These are phyloP conservation scores for Tethya wilhelma DNA, from an alignment of 37 sponge, comb jelly and placozoan species.

Conservation along the genomic window DNA sequence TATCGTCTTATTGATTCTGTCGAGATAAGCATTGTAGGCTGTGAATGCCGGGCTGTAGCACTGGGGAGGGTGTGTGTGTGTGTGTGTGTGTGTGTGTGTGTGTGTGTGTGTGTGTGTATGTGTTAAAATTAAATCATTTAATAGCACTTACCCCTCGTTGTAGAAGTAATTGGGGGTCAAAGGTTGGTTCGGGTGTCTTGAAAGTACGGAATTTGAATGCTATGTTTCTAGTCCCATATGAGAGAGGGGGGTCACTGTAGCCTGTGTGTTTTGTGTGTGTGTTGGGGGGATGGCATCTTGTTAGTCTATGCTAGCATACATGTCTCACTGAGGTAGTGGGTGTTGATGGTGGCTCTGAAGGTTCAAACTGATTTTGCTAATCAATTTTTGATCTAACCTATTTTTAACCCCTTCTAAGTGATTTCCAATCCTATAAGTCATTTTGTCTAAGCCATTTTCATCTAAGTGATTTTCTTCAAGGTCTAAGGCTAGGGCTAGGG, in stretches of 20 bases:
- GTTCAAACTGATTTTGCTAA: too few relatives aligned
- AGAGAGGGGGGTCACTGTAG: background rate
- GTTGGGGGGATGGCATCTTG: too few relatives aligned
- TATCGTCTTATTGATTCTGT: slow-evolving; percentile 23
- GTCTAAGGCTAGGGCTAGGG: too few relatives aligned
- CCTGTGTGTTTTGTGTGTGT: too few relatives aligned
- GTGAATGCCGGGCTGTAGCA: slow-evolving; percentile 55
- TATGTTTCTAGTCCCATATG: background rate
- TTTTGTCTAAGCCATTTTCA: too few relatives aligned
- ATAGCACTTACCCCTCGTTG: background rate
- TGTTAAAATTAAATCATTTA: too few relatives aligned
- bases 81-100: slow-evolving; percentile 3
- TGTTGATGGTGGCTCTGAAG: background rate
- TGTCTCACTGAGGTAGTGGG: background rate
- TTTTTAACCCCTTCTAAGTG: too few relatives aligned
- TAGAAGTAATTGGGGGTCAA: background rate
- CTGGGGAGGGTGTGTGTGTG: too few relatives aligned
- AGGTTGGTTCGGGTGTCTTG: background rate
- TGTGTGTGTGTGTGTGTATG: too few relatives aligned
- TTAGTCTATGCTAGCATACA: background rate
- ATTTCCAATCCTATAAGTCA: too few relatives aligned
- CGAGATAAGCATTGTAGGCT: slow-evolving; percentile 44
- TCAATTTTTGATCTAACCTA: too few relatives aligned
- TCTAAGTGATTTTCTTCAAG: too few relatives aligned
- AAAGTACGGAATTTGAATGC: background rate